phyloP scores from a whole-genome alignment of 2,797 vertebrate species.

The Octomys mimax region DNA sequence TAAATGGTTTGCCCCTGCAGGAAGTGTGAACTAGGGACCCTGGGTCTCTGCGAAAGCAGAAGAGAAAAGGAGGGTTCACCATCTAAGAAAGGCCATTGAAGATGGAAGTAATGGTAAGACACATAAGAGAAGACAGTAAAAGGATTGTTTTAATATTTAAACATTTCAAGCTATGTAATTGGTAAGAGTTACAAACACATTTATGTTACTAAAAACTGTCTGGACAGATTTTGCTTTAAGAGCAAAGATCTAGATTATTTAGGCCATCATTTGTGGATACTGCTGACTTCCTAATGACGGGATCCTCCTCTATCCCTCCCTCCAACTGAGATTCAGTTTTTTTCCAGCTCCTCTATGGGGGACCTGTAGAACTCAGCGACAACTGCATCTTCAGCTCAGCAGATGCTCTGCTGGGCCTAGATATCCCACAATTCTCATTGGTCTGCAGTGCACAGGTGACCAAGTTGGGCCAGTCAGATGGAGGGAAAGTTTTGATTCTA shows the following conservation, averaged over 20 bases:
- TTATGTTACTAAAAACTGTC: neutral
- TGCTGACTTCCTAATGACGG: no score
- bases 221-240: neutral
- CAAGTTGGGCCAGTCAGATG: neutral
- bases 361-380: neutral
- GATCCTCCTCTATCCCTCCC: neutral
- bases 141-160: neutral
- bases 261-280: neutral
- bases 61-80: neutral
- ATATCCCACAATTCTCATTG: neutral
- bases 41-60: neutral
- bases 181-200: neutral
- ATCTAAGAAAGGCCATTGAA: neutral
- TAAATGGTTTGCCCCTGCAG: slow-evolving; percentile 51
- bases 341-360: neutral
- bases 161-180: neutral
- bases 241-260: neutral
- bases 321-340: neutral
- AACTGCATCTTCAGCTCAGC: neutral
- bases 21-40: neutral
- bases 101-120: neutral
- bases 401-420: neutral
- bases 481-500: neutral
- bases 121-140: neutral
- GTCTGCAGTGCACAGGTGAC: neutral